Evolutionary conservation across 2,888 invertebrate genomes (phyloP).

Genomic region (Heliconius hortense): DNA sequence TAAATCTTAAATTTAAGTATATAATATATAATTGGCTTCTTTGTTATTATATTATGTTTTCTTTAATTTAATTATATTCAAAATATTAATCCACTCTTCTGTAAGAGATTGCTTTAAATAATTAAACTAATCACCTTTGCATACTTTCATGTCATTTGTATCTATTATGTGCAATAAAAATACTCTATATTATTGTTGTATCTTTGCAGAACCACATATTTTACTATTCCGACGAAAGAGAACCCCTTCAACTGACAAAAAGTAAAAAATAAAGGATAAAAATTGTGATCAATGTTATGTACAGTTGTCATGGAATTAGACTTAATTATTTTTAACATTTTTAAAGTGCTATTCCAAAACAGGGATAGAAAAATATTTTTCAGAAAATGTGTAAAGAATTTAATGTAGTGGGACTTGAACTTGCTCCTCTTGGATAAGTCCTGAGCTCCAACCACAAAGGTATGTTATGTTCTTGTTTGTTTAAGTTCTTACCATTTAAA

Average conservation of each 20-base stretch:
- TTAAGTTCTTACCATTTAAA: too few relatives aligned
- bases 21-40: not conserved
- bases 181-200: not conserved
- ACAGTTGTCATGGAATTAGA: slow-evolving; percentile 56
- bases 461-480: too few relatives aligned
- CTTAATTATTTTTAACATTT: slow-evolving; percentile 37
- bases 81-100: not conserved
- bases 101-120: not conserved
- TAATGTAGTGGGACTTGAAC: not conserved
- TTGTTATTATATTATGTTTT: not conserved
- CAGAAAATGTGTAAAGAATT: not conserved
- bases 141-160: not conserved
- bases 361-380: not conserved
- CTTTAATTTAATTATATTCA: not conserved
- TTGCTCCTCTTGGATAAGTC: too few relatives aligned
- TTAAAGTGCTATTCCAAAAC: not conserved
- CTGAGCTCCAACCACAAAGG: too few relatives aligned
- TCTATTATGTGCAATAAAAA: not conserved
- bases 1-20: too few relatives aligned
- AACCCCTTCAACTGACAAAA: slow-evolving; percentile 70
- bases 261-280: slow-evolving; percentile 48
- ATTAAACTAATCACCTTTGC: not conserved
- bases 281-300: slow-evolving; percentile 53
- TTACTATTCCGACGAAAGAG: slow-evolving; percentile 90
- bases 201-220: slow-evolving; percentile 92